Evolutionary conservation across 1,140 invertebrate genomes (phyloP).

Genomic region (Aricia agestis): DNA sequence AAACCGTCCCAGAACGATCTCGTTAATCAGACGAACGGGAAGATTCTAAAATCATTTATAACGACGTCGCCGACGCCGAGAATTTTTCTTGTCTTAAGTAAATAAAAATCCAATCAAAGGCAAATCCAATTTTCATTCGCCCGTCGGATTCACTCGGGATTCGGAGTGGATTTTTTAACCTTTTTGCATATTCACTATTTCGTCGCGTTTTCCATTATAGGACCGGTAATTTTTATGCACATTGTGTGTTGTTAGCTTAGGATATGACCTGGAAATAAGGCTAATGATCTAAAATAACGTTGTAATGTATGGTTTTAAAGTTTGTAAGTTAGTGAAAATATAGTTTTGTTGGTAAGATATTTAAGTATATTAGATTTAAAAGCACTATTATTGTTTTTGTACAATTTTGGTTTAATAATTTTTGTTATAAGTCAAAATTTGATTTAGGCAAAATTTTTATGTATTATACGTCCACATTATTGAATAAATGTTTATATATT

Average conservation of each 20-base stretch:
- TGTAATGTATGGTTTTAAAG: too few relatives aligned
- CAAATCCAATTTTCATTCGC: slow-evolving; percentile 74
- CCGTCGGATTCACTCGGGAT: slow-evolving; percentile 61
- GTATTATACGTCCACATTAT: too few relatives aligned
- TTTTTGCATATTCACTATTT: slow-evolving; percentile 54
- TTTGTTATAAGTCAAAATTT: too few relatives aligned
- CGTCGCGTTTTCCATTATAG: not conserved
- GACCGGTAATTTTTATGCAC: slow-evolving; percentile 8
- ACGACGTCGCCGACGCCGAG: slow-evolving; percentile 47
- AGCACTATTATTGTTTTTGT: too few relatives aligned
- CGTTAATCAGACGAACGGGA: slow-evolving; percentile 48
- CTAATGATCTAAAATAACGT: too few relatives aligned
- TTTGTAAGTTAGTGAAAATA: too few relatives aligned
- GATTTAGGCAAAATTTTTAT: too few relatives aligned
- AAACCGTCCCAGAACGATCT: slow-evolving; percentile 20
- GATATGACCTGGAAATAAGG: too few relatives aligned
- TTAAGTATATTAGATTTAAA: too few relatives aligned
- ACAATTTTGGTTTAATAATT: too few relatives aligned
- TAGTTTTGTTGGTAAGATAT: too few relatives aligned
- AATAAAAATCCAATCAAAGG: slow-evolving; percentile 74
- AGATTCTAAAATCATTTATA: slow-evolving; percentile 61
- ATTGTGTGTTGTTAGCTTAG: not conserved
- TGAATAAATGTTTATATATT: too few relatives aligned
- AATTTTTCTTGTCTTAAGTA: slow-evolving; percentile 76
- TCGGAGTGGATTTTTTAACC: slow-evolving; percentile 51